Conservation (phyloP, 2,888 invertebrate species). For the Rhamphomyia laevipes region DNA sequence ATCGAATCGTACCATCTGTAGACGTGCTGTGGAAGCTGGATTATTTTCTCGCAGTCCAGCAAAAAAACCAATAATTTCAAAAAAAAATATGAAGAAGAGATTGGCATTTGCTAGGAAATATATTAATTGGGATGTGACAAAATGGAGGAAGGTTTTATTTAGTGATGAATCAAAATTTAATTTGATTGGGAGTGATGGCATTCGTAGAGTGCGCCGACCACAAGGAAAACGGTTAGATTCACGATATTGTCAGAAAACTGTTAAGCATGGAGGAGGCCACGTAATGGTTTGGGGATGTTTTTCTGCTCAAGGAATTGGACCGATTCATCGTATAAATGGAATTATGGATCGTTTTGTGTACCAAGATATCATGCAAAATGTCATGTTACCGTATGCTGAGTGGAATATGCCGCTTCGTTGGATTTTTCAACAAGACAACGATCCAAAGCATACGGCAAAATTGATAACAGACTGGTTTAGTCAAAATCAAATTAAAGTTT, state of each 20-base stretch:
- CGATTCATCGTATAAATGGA: conserved; percentile 1
- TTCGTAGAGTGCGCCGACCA: not conserved
- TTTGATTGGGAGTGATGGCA: conserved; percentile 2
- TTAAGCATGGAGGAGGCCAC: conserved; percentile 5
- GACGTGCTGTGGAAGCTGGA: not conserved
- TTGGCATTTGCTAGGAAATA: conserved; percentile 2
- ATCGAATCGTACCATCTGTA: not conserved
- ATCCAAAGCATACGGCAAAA: conserved; percentile 10
- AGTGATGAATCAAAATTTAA: conserved; percentile 8
- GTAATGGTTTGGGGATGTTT: conserved; percentile 8
- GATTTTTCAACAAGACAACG: conserved; percentile 10
- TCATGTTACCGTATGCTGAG: conserved; percentile 3
- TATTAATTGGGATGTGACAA: not conserved
- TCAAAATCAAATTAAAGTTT: not conserved
- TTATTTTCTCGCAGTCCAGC: conserved; percentile 2
- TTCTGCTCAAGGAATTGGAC: conserved; percentile 2
- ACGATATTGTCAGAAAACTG: conserved; percentile 1
- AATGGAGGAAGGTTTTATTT: conserved; percentile 6
- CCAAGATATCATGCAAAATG: conserved; percentile 1
- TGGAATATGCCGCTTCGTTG: not conserved
- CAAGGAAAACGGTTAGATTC: not conserved
- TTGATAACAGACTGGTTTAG: conserved; percentile 2
- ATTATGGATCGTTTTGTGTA: conserved; percentile 4
- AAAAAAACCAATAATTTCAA: conserved; percentile 1
- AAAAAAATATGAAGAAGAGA: not conserved